phyloP scores from a whole-genome alignment of 2,113 vertebrate species.

The Gymnorhina tibicen region DNA sequence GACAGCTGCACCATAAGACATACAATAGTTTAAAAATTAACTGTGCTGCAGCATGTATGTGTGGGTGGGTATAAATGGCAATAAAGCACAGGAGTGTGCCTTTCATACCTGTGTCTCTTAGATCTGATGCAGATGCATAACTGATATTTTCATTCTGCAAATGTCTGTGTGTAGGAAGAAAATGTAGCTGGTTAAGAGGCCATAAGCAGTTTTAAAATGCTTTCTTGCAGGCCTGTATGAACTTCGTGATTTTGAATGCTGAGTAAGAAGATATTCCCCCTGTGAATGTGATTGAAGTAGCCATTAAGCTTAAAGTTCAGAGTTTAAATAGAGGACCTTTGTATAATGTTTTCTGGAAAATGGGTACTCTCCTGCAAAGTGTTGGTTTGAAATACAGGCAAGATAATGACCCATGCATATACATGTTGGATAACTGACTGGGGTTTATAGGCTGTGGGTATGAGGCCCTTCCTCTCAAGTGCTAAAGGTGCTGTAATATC shows the following conservation, averaged over 20 bases:
- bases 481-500: neutral
- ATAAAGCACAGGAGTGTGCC: neutral
- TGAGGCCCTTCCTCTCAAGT: neutral
- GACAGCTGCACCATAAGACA: neutral
- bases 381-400: neutral
- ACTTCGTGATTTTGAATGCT: neutral
- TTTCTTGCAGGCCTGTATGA: conserved; percentile 27
- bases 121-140: conserved; percentile 13
- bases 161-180: conserved; percentile 30
- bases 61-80: conserved; percentile 19
- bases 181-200: conserved; percentile 38
- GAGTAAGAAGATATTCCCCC: conserved; percentile 42
- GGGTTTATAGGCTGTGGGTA: neutral
- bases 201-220: conserved; percentile 43
- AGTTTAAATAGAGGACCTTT: conserved; percentile 10
- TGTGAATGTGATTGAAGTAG: neutral
- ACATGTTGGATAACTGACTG: neutral
- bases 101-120: conserved; percentile 19
- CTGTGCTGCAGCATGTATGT: neutral
- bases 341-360: conserved; percentile 31
- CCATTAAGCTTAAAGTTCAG: conserved; percentile 49
- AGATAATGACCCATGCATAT: neutral
- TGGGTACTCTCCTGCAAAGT: neutral
- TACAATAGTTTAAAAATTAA: conserved; percentile 35
- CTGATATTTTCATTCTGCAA: conserved; percentile 33